Evolutionary conservation across 2,797 vertebrate species (phyloP).

Genomic region (Semotilus atromaculatus): DNA sequence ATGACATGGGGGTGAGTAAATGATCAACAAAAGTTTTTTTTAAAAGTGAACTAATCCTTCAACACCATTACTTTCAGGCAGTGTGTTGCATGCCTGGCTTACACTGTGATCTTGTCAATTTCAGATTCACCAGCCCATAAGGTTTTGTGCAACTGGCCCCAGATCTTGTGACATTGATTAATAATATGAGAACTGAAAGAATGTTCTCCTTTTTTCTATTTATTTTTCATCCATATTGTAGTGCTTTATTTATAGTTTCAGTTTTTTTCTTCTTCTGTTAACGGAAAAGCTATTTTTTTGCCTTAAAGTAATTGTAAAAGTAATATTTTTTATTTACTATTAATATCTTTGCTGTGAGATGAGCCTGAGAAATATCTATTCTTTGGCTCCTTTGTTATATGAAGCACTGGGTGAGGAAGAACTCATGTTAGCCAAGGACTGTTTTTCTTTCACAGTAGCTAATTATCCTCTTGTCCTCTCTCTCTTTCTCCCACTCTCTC

Average conservation of each 20-base stretch:
- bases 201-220: neutral
- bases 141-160: neutral
- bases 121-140: neutral
- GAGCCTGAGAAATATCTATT: slow-evolving; percentile 5
- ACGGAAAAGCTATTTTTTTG: neutral
- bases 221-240: neutral
- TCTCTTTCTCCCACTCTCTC: slow-evolving; percentile 23
- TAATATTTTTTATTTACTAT: neutral
- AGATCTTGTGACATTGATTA: neutral
- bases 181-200: neutral
- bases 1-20: too few relatives aligned
- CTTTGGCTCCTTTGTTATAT: slow-evolving; percentile 43
- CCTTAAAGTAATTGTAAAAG: neutral
- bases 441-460: slow-evolving; percentile 20
- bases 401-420: slow-evolving; percentile 20
- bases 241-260: neutral
- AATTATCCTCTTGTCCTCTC: slow-evolving; percentile 32
- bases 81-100: neutral
- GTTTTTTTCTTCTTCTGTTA: neutral
- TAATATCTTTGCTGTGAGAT: neutral
- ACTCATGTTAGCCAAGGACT: slow-evolving; percentile 19
- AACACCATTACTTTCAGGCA: neutral
- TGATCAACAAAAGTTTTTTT: too few relatives aligned
- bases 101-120: neutral
- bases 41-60: too few relatives aligned